Conservation (phyloP, 2,888 invertebrate genomes). For the Drosophila ezoana region DNA sequence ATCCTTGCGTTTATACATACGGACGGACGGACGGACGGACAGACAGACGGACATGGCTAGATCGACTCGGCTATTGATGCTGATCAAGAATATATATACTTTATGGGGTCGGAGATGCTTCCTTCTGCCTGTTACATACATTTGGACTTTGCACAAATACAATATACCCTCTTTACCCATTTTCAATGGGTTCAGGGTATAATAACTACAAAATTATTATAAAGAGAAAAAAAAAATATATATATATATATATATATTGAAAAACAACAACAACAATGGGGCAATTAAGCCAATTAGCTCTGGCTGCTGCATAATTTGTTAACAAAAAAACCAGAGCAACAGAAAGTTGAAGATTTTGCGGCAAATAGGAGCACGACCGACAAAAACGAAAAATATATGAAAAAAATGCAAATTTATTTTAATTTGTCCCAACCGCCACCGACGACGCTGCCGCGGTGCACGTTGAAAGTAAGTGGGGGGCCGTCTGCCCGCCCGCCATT, state of each 20-base stretch:
- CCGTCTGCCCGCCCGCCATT: conserved; percentile 33
- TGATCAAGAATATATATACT: no score
- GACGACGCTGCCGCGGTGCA: conserved; percentile 18
- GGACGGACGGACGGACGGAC: no score
- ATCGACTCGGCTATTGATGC: no score
- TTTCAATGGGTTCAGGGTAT: no score
- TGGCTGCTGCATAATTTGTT: conserved; percentile 53
- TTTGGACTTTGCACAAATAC: no score
- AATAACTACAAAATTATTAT: background rate
- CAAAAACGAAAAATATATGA: conserved; percentile 12
- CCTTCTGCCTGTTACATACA: no score
- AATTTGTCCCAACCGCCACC: conserved; percentile 26
- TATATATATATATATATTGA: conserved; percentile 4
- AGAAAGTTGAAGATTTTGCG: conserved; percentile 21
- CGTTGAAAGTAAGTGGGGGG: conserved; percentile 22
- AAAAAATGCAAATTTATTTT: conserved; percentile 63
- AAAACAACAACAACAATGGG: conserved; percentile 10
- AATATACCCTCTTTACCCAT: no score
- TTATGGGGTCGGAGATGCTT: no score
- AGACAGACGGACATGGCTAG: no score
- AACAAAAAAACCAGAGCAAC: conserved; percentile 34
- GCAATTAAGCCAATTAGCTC: conserved; percentile 38
- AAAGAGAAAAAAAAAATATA: conserved; percentile 2
- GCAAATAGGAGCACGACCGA: conserved; percentile 13
- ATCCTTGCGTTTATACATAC: no score